Conservation (phyloP, 2,888 invertebrate genomes). For the Alloscopus bannaensis region DNA sequence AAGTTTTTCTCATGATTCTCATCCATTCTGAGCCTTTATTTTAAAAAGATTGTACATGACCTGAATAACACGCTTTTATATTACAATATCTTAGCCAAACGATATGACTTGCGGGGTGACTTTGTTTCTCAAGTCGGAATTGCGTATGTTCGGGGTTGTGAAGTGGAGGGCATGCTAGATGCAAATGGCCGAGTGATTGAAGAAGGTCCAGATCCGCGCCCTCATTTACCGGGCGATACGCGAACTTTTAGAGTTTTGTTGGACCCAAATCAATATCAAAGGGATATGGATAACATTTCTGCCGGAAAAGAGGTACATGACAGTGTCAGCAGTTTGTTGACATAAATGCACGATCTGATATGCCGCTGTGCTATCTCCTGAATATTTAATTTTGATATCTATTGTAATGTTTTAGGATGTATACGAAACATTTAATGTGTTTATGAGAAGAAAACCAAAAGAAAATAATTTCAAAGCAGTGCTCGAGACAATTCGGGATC, state of each 20-base stretch:
- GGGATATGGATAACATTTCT: conserved; percentile 90
- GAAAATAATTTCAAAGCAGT: conserved; percentile 99
- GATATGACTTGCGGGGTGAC: conserved; percentile 72
- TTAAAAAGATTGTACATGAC: conserved; percentile 5
- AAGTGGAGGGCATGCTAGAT: conserved; percentile 98
- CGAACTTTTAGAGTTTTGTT: conserved; percentile 95
- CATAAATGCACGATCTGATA: too few species aligned
- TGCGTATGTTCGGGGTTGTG: conserved; percentile 95
- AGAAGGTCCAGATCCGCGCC: conserved; percentile 94
- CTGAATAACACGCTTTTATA: conserved; percentile 22
- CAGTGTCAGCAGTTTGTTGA: too few species aligned
- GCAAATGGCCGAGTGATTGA: conserved; percentile 96
- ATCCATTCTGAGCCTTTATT: conserved; percentile 15
- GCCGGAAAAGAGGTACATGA: conserved; percentile 85
- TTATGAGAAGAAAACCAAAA: conserved; percentile 98
- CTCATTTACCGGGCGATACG: conserved; percentile 89
- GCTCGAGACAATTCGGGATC: conserved; percentile 96
- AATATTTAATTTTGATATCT: background rate
- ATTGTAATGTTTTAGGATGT: conserved; percentile 80
- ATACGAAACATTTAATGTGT: conserved; percentile 95
- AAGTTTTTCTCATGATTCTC: conserved; percentile 73
- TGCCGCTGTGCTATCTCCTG: too few species aligned
- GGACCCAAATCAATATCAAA: conserved; percentile 97
- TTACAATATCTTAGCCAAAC: conserved; percentile 55
- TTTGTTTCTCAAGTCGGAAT: conserved; percentile 96